phyloP scores from a whole-genome alignment of 2,888 invertebrate species.

The Mythimna ferrago region DNA sequence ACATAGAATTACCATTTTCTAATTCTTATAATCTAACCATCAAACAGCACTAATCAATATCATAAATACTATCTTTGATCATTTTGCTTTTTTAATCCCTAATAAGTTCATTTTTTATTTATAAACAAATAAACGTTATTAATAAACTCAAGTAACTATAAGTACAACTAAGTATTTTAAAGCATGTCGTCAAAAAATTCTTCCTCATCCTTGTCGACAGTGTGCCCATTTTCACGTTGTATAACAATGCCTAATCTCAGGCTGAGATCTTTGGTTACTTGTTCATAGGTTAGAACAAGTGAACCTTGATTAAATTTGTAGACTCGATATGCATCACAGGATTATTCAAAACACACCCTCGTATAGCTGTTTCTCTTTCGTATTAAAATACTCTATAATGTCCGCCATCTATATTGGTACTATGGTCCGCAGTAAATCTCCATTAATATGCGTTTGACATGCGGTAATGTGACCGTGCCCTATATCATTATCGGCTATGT shows the following conservation, averaged over 20 bases:
- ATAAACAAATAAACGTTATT: too few species aligned
- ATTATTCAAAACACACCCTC: slow-evolving; percentile 28
- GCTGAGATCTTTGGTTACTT: too few species aligned
- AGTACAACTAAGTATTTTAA: too few species aligned
- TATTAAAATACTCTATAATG: slow-evolving; percentile 33
- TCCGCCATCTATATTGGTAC: slow-evolving; percentile 43
- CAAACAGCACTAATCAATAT: slow-evolving; percentile 27
- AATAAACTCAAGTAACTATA: too few species aligned
- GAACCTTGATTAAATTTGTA: slow-evolving; percentile 45
- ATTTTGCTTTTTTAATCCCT: slow-evolving; percentile 46
- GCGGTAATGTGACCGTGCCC: slow-evolving; percentile 64
- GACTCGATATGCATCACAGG: slow-evolving; percentile 43
- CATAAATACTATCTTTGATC: slow-evolving; percentile 14
- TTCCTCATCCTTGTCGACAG: too few species aligned
- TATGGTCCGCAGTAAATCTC: slow-evolving; percentile 62
- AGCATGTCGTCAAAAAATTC: too few species aligned
- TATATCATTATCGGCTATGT: slow-evolving; percentile 63
- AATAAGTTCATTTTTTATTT: too few species aligned
- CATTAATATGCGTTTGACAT: slow-evolving; percentile 67
- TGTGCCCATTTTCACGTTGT: too few species aligned
- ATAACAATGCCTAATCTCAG: too few species aligned
- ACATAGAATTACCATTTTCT: not conserved
- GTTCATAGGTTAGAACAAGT: not conserved
- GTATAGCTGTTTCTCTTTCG: slow-evolving; percentile 39
- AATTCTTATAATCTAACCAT: slow-evolving; percentile 1